Percentiles rank a stretch among this genome's conserved stretches.
These are phyloP conservation scores for Molorchus minor DNA, from an alignment of 2,888 invertebrate genomes.

Conservation along the genomic window DNA sequence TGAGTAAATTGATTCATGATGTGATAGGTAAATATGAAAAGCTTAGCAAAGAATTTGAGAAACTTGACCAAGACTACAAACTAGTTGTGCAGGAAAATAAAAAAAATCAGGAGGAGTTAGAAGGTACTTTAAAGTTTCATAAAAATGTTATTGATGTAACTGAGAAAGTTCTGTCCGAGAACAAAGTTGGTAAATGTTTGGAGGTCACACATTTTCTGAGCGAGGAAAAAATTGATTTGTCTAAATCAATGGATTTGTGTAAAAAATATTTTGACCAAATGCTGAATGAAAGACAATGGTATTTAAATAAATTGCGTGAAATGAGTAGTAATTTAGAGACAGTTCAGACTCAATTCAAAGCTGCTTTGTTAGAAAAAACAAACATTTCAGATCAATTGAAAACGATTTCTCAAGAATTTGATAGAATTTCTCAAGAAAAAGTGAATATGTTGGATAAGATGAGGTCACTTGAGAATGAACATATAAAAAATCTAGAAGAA, in stretches of 20 bases:
- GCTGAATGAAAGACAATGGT: neutral
- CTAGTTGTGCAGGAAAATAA: too few relatives aligned
- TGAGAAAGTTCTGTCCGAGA: too few relatives aligned
- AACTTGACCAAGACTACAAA: slow-evolving; percentile 13
- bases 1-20: slow-evolving; percentile 23
- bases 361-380: neutral
- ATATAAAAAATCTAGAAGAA: neutral
- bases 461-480: neutral
- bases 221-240: slow-evolving; percentile 7
- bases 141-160: too few relatives aligned
- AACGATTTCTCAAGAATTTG: neutral
- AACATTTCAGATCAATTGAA: slow-evolving; percentile 5
- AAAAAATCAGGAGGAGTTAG: too few relatives aligned
- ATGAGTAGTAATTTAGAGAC: slow-evolving; percentile 4
- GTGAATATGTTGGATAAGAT: neutral
- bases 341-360: neutral
- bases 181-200: too few relatives aligned
- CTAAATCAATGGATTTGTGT: neutral
- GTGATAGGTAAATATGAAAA: slow-evolving; percentile 13
- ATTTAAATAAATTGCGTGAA: neutral
- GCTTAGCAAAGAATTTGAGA: slow-evolving; percentile 25
- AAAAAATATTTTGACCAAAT: neutral
- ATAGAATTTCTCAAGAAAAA: neutral
- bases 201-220: too few relatives aligned
- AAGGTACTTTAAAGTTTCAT: too few relatives aligned